Conservation (phyloP, 2,888 invertebrate species). For the Lamproptera curius region DNA sequence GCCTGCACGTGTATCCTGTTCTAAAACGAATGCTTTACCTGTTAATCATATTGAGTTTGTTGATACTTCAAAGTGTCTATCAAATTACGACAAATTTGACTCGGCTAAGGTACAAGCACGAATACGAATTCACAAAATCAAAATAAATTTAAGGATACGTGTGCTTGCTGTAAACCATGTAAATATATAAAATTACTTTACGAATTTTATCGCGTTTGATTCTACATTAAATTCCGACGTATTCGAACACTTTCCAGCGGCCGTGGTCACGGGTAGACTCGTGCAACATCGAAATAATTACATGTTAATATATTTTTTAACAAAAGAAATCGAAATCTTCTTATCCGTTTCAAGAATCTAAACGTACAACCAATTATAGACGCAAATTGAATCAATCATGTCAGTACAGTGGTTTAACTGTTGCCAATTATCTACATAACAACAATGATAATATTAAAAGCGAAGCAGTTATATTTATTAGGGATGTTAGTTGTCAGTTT, state of each 20-base stretch:
- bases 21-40: slow-evolving; percentile 41
- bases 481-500: slow-evolving; percentile 69
- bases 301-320: too few species aligned
- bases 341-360: slow-evolving; percentile 34
- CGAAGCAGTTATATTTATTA: slow-evolving; percentile 54
- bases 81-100: slow-evolving; percentile 40
- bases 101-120: slow-evolving; percentile 39
- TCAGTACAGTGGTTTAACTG: slow-evolving; percentile 44
- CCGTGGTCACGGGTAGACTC: too few species aligned
- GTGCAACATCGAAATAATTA: too few species aligned
- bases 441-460: slow-evolving; percentile 24
- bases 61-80: slow-evolving; percentile 35
- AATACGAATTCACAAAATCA: slow-evolving; percentile 33
- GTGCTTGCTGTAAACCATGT: slow-evolving; percentile 37
- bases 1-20: slow-evolving; percentile 59
- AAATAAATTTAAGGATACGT: slow-evolving; percentile 40
- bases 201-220: too few species aligned
- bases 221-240: too few species aligned
- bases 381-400: slow-evolving; percentile 54
- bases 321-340: slow-evolving; percentile 33
- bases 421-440: slow-evolving; percentile 27
- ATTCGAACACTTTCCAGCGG: too few species aligned
- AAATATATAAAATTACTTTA: too few species aligned
- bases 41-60: slow-evolving; percentile 28
- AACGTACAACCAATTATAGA: slow-evolving; percentile 31